Evolutionary conservation across 2,888 invertebrate genomes (phyloP).

Genomic region (Drosophila affinis): DNA sequence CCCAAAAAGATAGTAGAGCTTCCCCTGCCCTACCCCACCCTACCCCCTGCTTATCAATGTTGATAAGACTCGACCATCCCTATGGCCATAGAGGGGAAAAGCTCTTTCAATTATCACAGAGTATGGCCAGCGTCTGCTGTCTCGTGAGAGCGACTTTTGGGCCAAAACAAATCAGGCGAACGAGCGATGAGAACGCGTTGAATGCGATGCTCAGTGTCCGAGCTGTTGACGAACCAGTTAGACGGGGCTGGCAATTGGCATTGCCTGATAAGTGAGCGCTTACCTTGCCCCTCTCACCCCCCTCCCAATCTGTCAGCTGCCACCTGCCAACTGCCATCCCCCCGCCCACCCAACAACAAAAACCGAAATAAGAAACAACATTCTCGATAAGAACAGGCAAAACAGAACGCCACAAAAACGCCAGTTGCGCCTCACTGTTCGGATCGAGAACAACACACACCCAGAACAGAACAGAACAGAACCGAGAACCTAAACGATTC

Average conservation of each 20-base stretch:
- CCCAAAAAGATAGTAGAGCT: background rate
- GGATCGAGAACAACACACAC: slow-evolving; percentile 31
- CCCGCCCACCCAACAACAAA: background rate
- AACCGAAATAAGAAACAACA: slow-evolving; percentile 41
- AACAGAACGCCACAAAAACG: slow-evolving; percentile 33
- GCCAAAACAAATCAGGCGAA: background rate
- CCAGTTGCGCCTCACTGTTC: slow-evolving; percentile 57
- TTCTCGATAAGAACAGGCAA: slow-evolving; percentile 63
- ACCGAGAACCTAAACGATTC: background rate
- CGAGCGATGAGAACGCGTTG: background rate
- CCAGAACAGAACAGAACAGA: background rate
- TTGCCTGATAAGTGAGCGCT: slow-evolving; percentile 45
- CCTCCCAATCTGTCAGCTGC: slow-evolving; percentile 35
- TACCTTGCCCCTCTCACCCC: slow-evolving; percentile 38
- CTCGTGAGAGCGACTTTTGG: slow-evolving; percentile 24
- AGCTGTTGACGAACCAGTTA: slow-evolving; percentile 62
- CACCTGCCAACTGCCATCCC: background rate
- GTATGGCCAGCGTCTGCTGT: background rate
- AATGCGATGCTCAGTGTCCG: slow-evolving; percentile 34
- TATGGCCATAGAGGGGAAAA: slow-evolving; percentile 10
- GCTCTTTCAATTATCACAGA: slow-evolving; percentile 34
- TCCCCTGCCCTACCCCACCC: background rate
- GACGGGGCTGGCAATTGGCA: slow-evolving; percentile 51
- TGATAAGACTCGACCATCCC: slow-evolving; percentile 26
- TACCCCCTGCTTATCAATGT: slow-evolving; percentile 3